Conservation (phyloP, 1,140 invertebrate species). For the Hyles euphorbiae region DNA sequence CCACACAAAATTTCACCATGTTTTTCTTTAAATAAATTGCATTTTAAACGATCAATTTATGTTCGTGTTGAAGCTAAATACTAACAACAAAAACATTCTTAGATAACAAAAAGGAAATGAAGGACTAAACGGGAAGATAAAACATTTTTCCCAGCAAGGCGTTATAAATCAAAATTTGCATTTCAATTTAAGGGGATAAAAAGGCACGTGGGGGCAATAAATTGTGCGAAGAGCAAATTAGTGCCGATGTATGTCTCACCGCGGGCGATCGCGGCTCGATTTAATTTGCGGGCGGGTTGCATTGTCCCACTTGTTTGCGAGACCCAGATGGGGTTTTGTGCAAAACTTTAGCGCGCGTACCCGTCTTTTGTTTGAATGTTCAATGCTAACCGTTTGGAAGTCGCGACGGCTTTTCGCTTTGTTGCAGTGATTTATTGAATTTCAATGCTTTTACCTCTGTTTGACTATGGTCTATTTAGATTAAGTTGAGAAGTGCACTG, state of each 20-base stretch:
- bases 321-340: slow-evolving; percentile 28
- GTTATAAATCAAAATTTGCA: slow-evolving; percentile 28
- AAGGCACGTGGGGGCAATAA: slow-evolving; percentile 35
- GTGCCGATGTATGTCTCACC: slow-evolving; percentile 38
- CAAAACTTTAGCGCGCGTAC: slow-evolving; percentile 30
- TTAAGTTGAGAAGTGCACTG: background rate
- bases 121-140: background rate
- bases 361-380: slow-evolving; percentile 35
- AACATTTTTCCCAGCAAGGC: background rate
- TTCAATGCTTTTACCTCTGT: slow-evolving; percentile 15
- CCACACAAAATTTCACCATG: too few species aligned
- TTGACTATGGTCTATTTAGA: slow-evolving; percentile 5
- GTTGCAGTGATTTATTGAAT: slow-evolving; percentile 33
- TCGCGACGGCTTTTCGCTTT: slow-evolving; percentile 11
- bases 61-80: too few species aligned
- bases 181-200: slow-evolving; percentile 30
- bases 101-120: too few species aligned
- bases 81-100: background rate
- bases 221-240: slow-evolving; percentile 40
- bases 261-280: slow-evolving; percentile 29
- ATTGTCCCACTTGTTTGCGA: slow-evolving; percentile 39
- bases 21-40: too few species aligned
- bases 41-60: too few species aligned
- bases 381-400: slow-evolving; percentile 24
- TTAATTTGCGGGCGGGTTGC: slow-evolving; percentile 46